Evolutionary conservation across 2,888 invertebrate genomes (phyloP), one percentile per base, ranked within the genome.

Genomic region (Pheosia gnoma): DNA sequence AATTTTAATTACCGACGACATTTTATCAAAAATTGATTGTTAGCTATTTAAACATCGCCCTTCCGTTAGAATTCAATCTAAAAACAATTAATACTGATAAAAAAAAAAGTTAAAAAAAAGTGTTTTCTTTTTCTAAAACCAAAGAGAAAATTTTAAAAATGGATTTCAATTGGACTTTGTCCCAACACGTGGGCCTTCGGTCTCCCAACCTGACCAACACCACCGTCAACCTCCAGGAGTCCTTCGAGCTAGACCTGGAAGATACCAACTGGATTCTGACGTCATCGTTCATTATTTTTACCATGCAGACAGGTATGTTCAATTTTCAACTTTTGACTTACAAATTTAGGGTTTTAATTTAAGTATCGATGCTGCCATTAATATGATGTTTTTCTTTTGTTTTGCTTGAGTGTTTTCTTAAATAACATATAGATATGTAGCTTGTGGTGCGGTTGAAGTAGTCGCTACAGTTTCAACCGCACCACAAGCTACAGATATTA

Each of bases 241-340:
- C 95, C 77, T 95, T 97, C 45, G 95, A 95, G 65, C 94, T 95
- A 7, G 98, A 97, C 79, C 87, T 94, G 57, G 97, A 97, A 80
- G 98, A 98, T 80, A 96, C 97, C 11, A 97, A 96, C 75, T 98
- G 98, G 98, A 96, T 98, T 55, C 94, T 98, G 63, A 97, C 97
- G 0, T 80, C 79, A 3, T 83, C 83, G 0, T 84, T 84, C 60
- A 83, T 84, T 79, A 97, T 98, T 71, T 97, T 98, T 83, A 98
- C 98, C 3, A 98, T 98, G 98, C 98, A 98, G 91, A 97, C 98
- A 68, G 98, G 97, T 97, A 86, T 65, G 74, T 11, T 47, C n/a
- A 11, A n/a, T n/a, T 47, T 47, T n/a, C 5, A n/a, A 9, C 3
- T 51, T 49, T n/a, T 1, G n/a, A n/a, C 5, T 51, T 51, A 13